Conservation (phyloP, 2,113 vertebrate genomes). For the Phodopus roborovskii region DNA sequence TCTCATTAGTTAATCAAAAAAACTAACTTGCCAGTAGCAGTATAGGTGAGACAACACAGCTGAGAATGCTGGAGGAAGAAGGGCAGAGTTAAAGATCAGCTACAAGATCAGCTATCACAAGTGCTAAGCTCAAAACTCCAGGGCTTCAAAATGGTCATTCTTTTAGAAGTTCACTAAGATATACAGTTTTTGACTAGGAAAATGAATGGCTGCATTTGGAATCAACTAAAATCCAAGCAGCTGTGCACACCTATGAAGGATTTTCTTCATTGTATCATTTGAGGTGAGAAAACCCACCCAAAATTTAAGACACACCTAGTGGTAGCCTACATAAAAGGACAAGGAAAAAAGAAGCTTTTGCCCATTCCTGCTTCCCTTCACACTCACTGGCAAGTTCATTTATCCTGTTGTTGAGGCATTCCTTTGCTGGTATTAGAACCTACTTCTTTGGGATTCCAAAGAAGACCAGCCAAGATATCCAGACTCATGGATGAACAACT, state of each 20-base stretch:
- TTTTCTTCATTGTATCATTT: neutral
- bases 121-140: too few relatives aligned
- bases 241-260: neutral
- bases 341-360: neutral
- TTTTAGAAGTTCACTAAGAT: too few relatives aligned
- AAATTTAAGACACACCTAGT: neutral
- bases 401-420: neutral
- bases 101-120: too few relatives aligned
- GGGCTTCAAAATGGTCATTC: too few relatives aligned
- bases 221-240: neutral
- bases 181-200: too few relatives aligned
- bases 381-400: neutral
- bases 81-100: too few relatives aligned
- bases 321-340: neutral
- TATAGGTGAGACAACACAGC: too few relatives aligned
- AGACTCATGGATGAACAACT: neutral
- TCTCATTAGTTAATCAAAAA: too few relatives aligned
- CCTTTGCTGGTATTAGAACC: neutral
- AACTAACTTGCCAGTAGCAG: too few relatives aligned
- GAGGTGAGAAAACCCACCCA: neutral
- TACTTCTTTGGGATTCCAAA: neutral
- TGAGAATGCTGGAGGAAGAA: too few relatives aligned
- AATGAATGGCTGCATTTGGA: neutral
- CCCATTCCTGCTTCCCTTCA: neutral
- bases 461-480: neutral